Evolutionary conservation across 2,888 invertebrate genomes (phyloP), one percentile per base, ranked within the genome.

Genomic region (Drosophila aldrichi): DNA sequence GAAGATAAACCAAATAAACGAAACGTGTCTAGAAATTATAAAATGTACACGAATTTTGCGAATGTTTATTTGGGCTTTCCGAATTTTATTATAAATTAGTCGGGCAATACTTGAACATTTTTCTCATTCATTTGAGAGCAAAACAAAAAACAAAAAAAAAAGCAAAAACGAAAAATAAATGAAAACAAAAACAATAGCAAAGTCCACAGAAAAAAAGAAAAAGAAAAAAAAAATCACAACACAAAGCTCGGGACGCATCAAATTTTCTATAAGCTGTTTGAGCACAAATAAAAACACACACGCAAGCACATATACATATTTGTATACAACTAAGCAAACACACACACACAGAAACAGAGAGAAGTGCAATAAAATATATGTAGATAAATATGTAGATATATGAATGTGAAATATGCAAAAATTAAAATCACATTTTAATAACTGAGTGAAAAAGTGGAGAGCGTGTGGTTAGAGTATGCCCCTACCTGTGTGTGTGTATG

Each of bases 21-120:
- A 77, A 81, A 49, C 83, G 83, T 83, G 83, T 86, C 87, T 83
- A 52, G 81, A 81, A 83, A 81, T 83, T 73, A 73, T 73, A 81
- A 86, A 86, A 77, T 75, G 55, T 72, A 75, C 79, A 81, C 77
- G 81, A 86, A 64, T 79, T 70, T 59, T 62, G 64, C 57, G 59
- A 61, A 64, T 77, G 75, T 81, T 81, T 81, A 64, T 64, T 78
- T 66, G 57, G 66, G 60, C 46, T 64, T 63, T 51, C 44, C 36
- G 48, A 67, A 64, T 64, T 57, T 64, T 48, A 41, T 49, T 38
- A 46, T 63, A 61, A 76, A 64, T 69, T 69, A 65, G 46, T 58
- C 55, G 20, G 51, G 38, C 49, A 32, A 34, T 52, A 65, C 38
- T 61, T 51, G 29, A 59, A 41, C 41, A 49, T 67, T 56, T 32